Evolutionary conservation across 2,888 invertebrate genomes (phyloP).

Genomic region (Phorcus lineatus): DNA sequence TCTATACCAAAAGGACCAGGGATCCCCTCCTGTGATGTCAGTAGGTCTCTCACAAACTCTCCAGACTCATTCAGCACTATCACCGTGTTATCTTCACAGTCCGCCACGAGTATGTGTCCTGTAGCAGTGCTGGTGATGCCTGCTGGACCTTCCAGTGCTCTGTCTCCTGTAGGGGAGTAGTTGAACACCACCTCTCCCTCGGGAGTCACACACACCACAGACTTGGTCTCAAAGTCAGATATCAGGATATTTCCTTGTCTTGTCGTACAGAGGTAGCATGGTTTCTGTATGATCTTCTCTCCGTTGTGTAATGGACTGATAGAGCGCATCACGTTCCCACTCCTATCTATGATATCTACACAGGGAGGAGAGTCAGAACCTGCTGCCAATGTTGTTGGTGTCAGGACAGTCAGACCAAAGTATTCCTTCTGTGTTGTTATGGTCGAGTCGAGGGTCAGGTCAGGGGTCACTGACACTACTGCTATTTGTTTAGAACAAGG

Average conservation of each 20-base stretch:
- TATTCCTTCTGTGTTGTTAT: background rate
- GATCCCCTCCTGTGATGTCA: background rate
- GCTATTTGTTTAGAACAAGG: background rate
- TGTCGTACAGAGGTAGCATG: background rate
- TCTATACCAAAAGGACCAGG: background rate
- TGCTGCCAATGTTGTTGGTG: background rate
- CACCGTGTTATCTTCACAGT: background rate
- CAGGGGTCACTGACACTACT: background rate
- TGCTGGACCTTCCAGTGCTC: background rate
- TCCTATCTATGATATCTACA: background rate
- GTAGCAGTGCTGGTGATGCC: background rate
- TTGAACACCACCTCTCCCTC: background rate
- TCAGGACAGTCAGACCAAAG: background rate
- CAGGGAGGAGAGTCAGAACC: background rate
- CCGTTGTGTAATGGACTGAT: background rate
- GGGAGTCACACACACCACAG: background rate
- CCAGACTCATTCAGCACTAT: background rate
- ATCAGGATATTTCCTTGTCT: background rate
- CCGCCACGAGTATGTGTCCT: background rate
- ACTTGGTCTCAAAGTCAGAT: background rate
- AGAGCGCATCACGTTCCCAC: background rate
- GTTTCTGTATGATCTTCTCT: background rate
- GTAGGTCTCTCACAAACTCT: background rate
- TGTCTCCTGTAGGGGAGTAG: background rate
- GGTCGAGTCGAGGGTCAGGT: background rate